These are phyloP conservation scores for Styela clava DNA, from an alignment of 23 tunicate species.

Conservation along the genomic window DNA sequence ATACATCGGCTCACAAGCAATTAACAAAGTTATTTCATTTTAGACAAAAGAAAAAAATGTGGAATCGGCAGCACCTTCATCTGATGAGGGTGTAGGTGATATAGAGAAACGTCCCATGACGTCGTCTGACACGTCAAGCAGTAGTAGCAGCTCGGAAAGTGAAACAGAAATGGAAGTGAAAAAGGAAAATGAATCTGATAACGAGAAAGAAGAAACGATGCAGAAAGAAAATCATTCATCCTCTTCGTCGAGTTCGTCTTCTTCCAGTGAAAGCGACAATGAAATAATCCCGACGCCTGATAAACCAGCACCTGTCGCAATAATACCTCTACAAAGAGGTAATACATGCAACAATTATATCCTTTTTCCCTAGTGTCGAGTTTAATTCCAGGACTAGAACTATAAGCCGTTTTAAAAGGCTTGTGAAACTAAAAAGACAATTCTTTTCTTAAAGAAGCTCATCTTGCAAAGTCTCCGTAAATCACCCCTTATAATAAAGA, in stretches of 20 bases:
- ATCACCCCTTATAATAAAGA: too few relatives aligned
- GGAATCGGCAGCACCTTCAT: slow-evolving; percentile 8
- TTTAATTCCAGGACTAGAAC: too few relatives aligned
- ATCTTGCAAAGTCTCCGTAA: too few relatives aligned
- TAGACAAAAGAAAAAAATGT: neutral
- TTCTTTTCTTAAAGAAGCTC: too few relatives aligned
- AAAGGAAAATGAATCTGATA: neutral
- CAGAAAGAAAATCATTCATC: neutral
- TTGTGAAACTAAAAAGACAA: too few relatives aligned
- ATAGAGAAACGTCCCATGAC: slow-evolving; percentile 7
- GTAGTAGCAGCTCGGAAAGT: slow-evolving; percentile 14
- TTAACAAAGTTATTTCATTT: too few relatives aligned
- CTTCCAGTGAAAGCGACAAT: neutral
- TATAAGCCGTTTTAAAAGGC: too few relatives aligned
- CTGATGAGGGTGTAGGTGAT: slow-evolving; percentile 32
- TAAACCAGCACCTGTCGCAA: neutral
- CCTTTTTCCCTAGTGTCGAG: too few relatives aligned
- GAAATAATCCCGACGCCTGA: neutral
- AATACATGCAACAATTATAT: too few relatives aligned
- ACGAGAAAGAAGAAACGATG: neutral
- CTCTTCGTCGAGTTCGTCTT: neutral
- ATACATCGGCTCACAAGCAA: too few relatives aligned
- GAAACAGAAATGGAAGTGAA: slow-evolving; percentile 24
- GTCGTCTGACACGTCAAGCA: slow-evolving; percentile 7
- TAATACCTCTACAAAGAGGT: neutral